Percentiles rank a stretch among this genome's conserved stretches.
phyloP scores from a whole-genome alignment of 2,888 invertebrate genomes.

The Anodontia alba region DNA sequence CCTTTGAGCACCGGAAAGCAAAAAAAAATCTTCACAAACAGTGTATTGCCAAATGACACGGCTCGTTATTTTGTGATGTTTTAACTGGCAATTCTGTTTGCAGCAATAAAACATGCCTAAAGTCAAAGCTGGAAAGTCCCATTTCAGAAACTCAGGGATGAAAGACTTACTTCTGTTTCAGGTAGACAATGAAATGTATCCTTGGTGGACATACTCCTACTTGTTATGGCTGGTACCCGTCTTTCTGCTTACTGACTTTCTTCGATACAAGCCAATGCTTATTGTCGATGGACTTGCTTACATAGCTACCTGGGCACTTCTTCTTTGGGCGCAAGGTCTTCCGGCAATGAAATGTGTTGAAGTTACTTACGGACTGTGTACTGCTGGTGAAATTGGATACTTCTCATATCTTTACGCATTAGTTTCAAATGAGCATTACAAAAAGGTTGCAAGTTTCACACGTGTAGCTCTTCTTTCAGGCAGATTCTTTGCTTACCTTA shows the following conservation, averaged over 20 bases:
- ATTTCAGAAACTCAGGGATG: too few species aligned
- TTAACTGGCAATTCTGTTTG: too few species aligned
- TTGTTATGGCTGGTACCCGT: constrained; percentile 89
- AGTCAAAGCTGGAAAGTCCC: too few species aligned
- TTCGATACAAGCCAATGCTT: constrained; percentile 94
- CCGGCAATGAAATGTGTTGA: constrained; percentile 90
- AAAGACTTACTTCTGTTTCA: background rate
- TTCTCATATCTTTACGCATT: constrained; percentile 97
- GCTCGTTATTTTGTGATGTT: too few species aligned
- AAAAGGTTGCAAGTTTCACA: constrained; percentile 93
- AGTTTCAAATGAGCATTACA: constrained; percentile 91
- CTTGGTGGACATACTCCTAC: constrained; percentile 94
- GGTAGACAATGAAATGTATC: constrained; percentile 89
- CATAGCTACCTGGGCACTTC: constrained; percentile 90
- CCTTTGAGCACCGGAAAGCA: too few species aligned
- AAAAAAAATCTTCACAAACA: too few species aligned
- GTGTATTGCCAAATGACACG: too few species aligned
- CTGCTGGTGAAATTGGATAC: constrained; percentile 96
- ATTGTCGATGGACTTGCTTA: constrained; percentile 92
- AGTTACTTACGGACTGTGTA: constrained; percentile 92
- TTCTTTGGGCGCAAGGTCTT: constrained; percentile 91
- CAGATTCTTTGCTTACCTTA: constrained; percentile 90
- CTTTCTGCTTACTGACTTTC: constrained; percentile 92
- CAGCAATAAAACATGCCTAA: too few species aligned
- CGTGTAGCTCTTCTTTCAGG: constrained; percentile 93